Percentiles rank a stretch among this genome's conserved stretches.
Conservation (phyloP, 2,113 vertebrate genomes). For the Takifugu bimaculatus region DNA sequence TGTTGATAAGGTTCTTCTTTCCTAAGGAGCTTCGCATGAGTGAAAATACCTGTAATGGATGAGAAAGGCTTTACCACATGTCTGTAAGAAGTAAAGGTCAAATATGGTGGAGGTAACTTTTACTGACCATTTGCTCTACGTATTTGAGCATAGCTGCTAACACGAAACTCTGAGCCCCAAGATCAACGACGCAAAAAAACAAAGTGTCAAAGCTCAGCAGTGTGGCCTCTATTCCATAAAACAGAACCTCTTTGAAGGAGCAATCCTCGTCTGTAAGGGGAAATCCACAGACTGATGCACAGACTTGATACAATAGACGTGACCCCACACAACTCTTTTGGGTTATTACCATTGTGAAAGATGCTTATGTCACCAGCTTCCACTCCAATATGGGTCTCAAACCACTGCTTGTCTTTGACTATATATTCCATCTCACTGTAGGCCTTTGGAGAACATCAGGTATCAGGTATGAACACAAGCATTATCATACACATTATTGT, state of each 20-base stretch:
- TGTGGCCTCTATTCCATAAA: conserved; percentile 89
- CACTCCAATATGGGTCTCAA: conserved; percentile 90
- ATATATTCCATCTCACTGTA: conserved; percentile 95
- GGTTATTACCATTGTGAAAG: conserved; percentile 89
- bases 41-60: conserved; percentile 78
- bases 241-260: conserved; percentile 86
- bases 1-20: conserved; percentile 87
- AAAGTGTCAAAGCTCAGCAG: conserved; percentile 91
- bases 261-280: conserved; percentile 82
- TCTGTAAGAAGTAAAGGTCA: too few species aligned
- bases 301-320: too few species aligned
- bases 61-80: too few species aligned
- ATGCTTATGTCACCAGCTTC: conserved; percentile 94
- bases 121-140: conserved; percentile 87
- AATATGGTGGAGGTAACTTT: background rate
- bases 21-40: conserved; percentile 83
- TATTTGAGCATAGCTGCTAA: conserved; percentile 89
- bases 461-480: conserved; percentile 8
- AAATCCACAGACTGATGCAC: conserved; percentile 18
- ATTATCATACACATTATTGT: background rate
- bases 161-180: conserved; percentile 87
- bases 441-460: conserved; percentile 71
- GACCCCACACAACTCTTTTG: background rate
- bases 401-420: conserved; percentile 90
- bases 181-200: conserved; percentile 92